These are phyloP conservation scores for Emydura subglobosa DNA, from an alignment of 2,113 vertebrate genomes.

Conservation along the genomic window DNA sequence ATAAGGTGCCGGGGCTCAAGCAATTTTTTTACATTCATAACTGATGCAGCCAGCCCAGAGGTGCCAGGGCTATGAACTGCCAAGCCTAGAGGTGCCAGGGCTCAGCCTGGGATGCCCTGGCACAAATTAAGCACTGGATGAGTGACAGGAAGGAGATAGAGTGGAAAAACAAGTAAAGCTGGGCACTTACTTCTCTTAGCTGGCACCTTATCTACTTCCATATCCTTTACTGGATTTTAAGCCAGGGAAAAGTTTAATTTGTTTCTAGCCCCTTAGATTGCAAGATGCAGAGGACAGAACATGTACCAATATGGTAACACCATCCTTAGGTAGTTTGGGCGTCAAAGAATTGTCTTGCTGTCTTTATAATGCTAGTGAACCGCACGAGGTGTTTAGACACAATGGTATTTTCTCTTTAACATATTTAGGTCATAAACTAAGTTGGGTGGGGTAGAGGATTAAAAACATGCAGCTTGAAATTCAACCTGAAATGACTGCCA, in stretches of 20 bases:
- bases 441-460: constrained; percentile 3
- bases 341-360: neutral
- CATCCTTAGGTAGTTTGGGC: neutral
- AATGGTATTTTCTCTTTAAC: neutral
- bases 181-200: constrained; percentile 14
- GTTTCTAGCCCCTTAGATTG: neutral
- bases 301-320: neutral
- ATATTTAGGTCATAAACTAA: neutral
- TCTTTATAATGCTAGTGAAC: neutral
- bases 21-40: too few species aligned
- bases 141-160: neutral
- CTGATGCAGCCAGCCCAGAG: too few species aligned
- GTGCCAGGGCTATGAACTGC: too few species aligned
- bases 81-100: too few species aligned
- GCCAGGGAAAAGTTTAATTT: neutral
- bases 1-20: too few species aligned
- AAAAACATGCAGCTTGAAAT: neutral
- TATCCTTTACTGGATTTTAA: constrained; percentile 51
- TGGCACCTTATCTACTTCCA: neutral
- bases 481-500: neutral
- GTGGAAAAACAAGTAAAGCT: neutral
- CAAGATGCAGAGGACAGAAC: constrained; percentile 19
- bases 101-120: too few species aligned
- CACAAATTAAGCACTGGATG: too few species aligned
- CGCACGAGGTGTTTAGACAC: neutral